These are phyloP conservation scores for Drymodes brunneopygia DNA, from an alignment of 2,113 vertebrate species.

Conservation along the genomic window DNA sequence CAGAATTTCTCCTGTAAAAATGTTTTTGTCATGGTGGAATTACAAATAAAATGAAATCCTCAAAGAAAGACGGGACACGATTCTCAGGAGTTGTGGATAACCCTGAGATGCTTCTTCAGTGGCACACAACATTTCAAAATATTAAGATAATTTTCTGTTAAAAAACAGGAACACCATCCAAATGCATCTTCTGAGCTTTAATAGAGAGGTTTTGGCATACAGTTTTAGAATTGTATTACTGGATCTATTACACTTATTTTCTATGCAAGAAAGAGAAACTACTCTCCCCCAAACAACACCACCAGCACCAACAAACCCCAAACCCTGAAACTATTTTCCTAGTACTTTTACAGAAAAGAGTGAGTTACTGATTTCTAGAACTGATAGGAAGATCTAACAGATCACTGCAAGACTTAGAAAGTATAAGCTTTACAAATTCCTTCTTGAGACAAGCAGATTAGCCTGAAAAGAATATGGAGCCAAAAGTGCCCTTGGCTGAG, in stretches of 20 bases:
- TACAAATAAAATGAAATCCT: neutral
- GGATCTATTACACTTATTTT: neutral
- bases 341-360: neutral
- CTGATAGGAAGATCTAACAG: neutral
- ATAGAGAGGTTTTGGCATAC: neutral
- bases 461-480: neutral
- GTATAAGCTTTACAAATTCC: slow-evolving; percentile 19
- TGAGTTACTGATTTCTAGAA: neutral
- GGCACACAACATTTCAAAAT: neutral
- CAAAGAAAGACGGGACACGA: neutral
- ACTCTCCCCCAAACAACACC: neutral
- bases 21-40: neutral
- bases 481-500: neutral
- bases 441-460: slow-evolving; percentile 16
- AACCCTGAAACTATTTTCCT: neutral
- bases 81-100: neutral
- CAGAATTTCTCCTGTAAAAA: neutral
- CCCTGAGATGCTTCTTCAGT: neutral
- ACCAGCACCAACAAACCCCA: neutral
- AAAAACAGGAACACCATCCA: neutral
- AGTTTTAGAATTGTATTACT: neutral
- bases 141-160: neutral
- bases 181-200: neutral
- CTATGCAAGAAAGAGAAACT: neutral
- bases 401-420: neutral